Conservation (phyloP, 2,888 invertebrate genomes). For the Arenicola marina region DNA sequence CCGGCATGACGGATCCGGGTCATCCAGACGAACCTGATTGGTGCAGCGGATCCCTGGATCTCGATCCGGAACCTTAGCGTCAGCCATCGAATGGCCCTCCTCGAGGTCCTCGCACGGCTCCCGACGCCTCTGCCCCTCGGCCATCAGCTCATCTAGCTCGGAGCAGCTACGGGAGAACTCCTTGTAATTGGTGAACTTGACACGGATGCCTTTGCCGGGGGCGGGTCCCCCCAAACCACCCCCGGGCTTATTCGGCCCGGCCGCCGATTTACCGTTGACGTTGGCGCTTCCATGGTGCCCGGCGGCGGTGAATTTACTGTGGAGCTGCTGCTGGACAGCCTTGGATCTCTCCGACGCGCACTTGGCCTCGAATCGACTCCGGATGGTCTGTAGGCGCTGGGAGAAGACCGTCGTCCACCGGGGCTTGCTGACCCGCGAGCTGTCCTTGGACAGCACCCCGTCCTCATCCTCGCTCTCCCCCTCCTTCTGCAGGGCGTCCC, state of each 20-base stretch:
- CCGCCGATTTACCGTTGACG: background rate
- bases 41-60: no score
- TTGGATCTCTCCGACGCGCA: background rate
- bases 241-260: background rate
- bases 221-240: no score
- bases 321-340: background rate
- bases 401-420: slow-evolving; percentile 5
- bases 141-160: background rate
- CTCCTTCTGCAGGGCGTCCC: no score
- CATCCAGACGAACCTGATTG: no score
- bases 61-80: no score
- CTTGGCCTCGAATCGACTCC: background rate
- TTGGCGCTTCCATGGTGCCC: background rate
- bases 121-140: no score
- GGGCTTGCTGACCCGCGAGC: background rate
- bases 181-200: background rate
- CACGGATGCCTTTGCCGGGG: background rate
- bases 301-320: no score
- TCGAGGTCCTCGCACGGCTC: no score
- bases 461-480: background rate
- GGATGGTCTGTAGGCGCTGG: background rate
- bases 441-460: background rate
- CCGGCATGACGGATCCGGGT: no score
- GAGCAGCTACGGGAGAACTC: slow-evolving; percentile 1
- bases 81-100: no score